Evolutionary conservation across 2,888 invertebrate genomes (phyloP), one percentile per base, ranked within the genome.

Genomic region (Dyspetes luteomarginatus): DNA sequence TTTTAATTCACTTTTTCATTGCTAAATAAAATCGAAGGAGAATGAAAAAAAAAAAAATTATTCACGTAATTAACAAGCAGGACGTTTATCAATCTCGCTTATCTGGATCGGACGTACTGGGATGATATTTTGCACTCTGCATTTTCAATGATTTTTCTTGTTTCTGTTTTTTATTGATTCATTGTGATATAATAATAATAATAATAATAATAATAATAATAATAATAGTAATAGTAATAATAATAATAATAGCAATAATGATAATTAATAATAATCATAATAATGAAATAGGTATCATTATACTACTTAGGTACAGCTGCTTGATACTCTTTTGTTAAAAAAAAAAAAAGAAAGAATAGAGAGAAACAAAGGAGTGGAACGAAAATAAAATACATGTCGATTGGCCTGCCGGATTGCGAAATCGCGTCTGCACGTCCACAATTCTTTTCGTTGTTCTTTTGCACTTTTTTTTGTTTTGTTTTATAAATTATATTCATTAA

Each of bases 261-360:
- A 68, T 73, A 79, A 64, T 78, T 80, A 82, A 81, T 83, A 80
- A 84, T 84, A 76, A 85, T 85, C 71, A 84, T 85, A 81, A 82
- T 85, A 84, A 85, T 83, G 75, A 83, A 87, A 86, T 86, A 88
- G 85, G 84, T 87, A 87, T 87, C 81, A 82, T 88, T 89, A 89
- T 84, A 85, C 89, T 90, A 90, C 88, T 90, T 89, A 90, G 90
- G 90, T 90, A 90, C 90, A 88, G 88, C 87, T 90, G 89, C 89
- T 89, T 89, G 88, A 89, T 90, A 88, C 88, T 88, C 85, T 88
- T 84, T 86, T 83, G 82, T 82, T 83, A 82, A 77, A 84, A 86
- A 85, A 85, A 85, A 83, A 82, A 81, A 84, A 85, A 82, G 79
- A 58, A 81, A 36, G 36, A 36, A 75, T 64, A 45, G 50, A 71